phyloP scores from a whole-genome alignment of 2,797 vertebrate genomes.

The Poliocrania exsul region DNA sequence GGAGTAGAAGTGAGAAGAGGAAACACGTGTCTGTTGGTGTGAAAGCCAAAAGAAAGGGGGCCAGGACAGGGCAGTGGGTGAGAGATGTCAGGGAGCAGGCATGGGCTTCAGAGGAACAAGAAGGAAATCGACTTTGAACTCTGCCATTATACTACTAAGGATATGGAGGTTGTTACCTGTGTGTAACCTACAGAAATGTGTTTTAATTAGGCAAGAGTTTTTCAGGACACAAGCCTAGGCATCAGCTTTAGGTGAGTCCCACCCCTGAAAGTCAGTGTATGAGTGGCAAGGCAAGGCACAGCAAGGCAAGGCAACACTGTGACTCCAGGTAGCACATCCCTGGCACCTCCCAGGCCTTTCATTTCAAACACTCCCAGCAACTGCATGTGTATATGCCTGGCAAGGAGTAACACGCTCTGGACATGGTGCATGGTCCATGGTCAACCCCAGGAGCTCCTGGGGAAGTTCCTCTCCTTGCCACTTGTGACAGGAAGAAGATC shows the following conservation, averaged over 20 bases:
- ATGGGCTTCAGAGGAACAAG: not conserved
- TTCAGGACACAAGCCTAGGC: not conserved
- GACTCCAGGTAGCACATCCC: not conserved
- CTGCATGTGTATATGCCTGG: not conserved
- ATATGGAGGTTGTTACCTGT: not conserved
- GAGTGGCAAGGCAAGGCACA: not conserved
- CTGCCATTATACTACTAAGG: accelerated
- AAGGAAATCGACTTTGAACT: not conserved
- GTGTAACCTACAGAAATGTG: not conserved
- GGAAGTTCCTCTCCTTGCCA: not conserved
- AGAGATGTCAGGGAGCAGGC: not conserved
- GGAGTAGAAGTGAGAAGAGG: not conserved
- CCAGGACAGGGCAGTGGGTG: not conserved
- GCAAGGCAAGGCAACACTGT: not conserved
- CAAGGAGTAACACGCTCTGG: not conserved
- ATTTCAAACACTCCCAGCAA: not conserved
- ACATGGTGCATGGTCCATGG: not conserved
- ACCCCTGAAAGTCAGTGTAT: not conserved
- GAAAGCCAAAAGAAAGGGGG: not conserved
- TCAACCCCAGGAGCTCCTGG: not conserved
- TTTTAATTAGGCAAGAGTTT: not conserved
- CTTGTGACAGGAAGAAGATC: not conserved
- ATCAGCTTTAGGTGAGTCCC: not conserved
- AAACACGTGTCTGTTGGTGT: not conserved
- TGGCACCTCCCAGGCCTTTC: not conserved